phyloP scores from a whole-genome alignment of 1,140 invertebrate genomes.

The Vanessa tameamea region DNA sequence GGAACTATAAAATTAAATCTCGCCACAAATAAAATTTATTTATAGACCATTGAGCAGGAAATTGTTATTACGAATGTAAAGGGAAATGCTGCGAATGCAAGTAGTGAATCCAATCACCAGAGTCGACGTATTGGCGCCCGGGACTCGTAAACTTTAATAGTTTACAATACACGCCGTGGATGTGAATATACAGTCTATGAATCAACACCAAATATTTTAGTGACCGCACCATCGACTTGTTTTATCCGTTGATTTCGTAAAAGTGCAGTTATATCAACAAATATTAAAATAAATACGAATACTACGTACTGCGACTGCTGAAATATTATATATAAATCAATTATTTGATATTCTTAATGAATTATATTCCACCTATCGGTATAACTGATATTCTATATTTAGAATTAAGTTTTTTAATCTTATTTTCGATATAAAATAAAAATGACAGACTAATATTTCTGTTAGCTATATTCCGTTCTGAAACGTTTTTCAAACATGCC shows the following conservation, averaged over 20 bases:
- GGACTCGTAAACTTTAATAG: slow-evolving; percentile 68
- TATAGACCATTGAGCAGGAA: slow-evolving; percentile 59
- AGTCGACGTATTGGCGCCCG: slow-evolving; percentile 60
- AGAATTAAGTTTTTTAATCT: no score
- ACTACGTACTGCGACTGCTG: no score
- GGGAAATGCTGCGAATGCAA: slow-evolving; percentile 51
- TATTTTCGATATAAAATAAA: neutral
- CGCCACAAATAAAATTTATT: slow-evolving; percentile 37
- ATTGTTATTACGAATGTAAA: slow-evolving; percentile 62
- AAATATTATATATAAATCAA: no score
- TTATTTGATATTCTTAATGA: no score
- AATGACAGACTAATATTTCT: neutral
- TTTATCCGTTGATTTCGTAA: slow-evolving; percentile 4
- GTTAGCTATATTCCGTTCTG: neutral
- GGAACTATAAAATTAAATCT: slow-evolving; percentile 35
- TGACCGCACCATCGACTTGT: slow-evolving; percentile 31
- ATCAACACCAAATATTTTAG: slow-evolving; percentile 33
- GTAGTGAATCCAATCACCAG: slow-evolving; percentile 56
- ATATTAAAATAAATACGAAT: neutral
- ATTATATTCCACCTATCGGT: no score
- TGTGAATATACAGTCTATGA: slow-evolving; percentile 24
- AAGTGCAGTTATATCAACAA: neutral
- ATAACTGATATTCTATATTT: no score
- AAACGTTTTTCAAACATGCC: slow-evolving; percentile 27
- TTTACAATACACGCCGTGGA: slow-evolving; percentile 45